Base-by-base conservation (phyloP, 2,888 invertebrate genomes). In the Trypoxylon attenuatum region DNA sequence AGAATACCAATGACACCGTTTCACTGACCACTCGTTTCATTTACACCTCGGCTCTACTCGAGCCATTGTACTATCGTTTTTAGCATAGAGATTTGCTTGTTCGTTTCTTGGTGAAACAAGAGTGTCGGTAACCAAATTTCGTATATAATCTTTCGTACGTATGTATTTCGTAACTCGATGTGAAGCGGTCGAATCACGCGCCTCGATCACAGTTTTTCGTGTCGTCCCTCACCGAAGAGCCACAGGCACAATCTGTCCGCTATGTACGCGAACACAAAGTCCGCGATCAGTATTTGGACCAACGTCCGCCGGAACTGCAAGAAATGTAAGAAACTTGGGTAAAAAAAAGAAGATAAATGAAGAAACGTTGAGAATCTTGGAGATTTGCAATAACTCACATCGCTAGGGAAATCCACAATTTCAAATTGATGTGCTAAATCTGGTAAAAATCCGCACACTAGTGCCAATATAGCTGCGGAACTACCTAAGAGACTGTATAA, bases 371-470 rank as follows among this genome's bases (percentile, higher is more conserved):
- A n/a, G n/a, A n/a, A n/a, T n/a, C n/a, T n/a, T n/a, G n/a, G n/a
- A 10, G 38, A 29, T 39, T 42, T 21, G 16, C n/a, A 25, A 19
- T 6, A 5, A 89, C 92, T 91, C 88, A 98, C 98, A 85, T 97
- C 95, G 15, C 91, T 88, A 45, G 98, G 97, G 87, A 99, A 96
- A 83, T 96, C 93, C 5, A 99, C 96, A 70, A 99, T 95, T 90
- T 99, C 97, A 89, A 99, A 98, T 87, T 96, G 94, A 69, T 91
- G 90, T 54, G 95, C 93, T 64, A 99, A 88, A 69, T 96, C 96
- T 0, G 98, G 96, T 58, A 96, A 88, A 41, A 94, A 76, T 8
- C 97, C 97, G 60, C 95, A 91, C 2, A 97, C 95, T 45, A 99
- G 89, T 38, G 93, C 91, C 56, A 98, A 88, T 53, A 99, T 95